A percentile compares a stretch with the other conserved stretches of the same genome.
Conservation (phyloP, 2,888 invertebrate species). For the Ceraclea dissimilis region DNA sequence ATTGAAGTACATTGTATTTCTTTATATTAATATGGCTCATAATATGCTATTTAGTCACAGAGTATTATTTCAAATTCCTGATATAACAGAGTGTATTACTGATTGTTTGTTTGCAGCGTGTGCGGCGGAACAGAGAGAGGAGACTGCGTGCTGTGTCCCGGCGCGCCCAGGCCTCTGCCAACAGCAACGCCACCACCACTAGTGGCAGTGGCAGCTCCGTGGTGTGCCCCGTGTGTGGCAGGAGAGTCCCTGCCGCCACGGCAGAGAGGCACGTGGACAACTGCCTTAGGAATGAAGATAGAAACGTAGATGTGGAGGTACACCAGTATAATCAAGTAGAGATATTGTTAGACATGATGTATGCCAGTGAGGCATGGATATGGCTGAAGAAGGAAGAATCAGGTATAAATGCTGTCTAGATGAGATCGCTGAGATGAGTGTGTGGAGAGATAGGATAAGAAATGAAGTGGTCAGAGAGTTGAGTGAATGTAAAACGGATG, state of each 20-base stretch:
- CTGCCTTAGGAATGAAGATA: conserved; percentile 47
- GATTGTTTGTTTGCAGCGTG: conserved; percentile 17
- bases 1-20: no score
- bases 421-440: no score
- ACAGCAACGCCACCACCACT: background rate
- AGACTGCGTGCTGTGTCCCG: conserved; percentile 38
- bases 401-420: no score
- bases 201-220: background rate
- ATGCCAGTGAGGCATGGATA: no score
- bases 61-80: no score
- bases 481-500: no score
- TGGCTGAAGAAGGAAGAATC: no score
- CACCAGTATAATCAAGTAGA: background rate
- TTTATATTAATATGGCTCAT: no score
- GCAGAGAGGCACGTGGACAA: conserved; percentile 35
- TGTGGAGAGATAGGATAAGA: background rate
- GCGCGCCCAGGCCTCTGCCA: background rate
- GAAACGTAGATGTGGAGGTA: conserved; percentile 76
- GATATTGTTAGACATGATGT: no score
- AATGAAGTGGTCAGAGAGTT: no score
- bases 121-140: conserved; percentile 32
- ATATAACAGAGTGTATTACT: no score
- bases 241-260: conserved; percentile 33
- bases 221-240: conserved; percentile 32
- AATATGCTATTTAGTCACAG: no score